Percentiles rank a stretch among this genome's conserved stretches.
Conservation (phyloP, 1,140 invertebrate genomes). For the Lerema accius region DNA sequence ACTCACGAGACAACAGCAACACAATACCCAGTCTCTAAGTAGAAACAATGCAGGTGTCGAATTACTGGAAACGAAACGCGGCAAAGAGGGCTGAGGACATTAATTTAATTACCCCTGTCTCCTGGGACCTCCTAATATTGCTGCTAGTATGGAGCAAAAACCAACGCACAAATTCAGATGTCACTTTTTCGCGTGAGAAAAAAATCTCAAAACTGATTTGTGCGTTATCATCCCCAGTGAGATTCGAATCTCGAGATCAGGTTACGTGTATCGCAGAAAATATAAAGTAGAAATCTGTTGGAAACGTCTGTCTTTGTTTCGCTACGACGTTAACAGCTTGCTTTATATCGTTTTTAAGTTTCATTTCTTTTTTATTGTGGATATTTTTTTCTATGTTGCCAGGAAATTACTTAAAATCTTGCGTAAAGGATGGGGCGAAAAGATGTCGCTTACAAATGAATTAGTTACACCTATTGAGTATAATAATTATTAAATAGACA, state of each 20-base stretch:
- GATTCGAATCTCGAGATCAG: slow-evolving; percentile 50
- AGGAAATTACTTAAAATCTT: too few relatives aligned
- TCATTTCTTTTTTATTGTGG: too few relatives aligned
- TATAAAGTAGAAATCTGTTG: slow-evolving; percentile 65
- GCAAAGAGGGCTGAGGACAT: slow-evolving; percentile 74
- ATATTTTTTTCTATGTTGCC: too few relatives aligned
- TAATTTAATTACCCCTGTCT: slow-evolving; percentile 82
- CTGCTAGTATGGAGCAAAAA: slow-evolving; percentile 64
- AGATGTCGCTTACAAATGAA: too few relatives aligned
- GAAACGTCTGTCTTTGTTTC: slow-evolving; percentile 33
- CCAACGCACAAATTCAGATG: slow-evolving; percentile 68
- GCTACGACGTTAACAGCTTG: slow-evolving; percentile 17
- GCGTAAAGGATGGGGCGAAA: too few relatives aligned
- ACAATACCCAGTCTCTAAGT: slow-evolving; percentile 44
- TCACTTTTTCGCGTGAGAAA: slow-evolving; percentile 80
- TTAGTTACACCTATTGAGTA: too few relatives aligned
- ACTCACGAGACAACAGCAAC: slow-evolving; percentile 39
- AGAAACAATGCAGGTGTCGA: slow-evolving; percentile 78
- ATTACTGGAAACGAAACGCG: slow-evolving; percentile 70
- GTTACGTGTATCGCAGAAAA: slow-evolving; percentile 63
- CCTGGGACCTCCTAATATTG: slow-evolving; percentile 79
- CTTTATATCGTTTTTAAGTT: too few relatives aligned
- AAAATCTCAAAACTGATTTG: slow-evolving; percentile 78
- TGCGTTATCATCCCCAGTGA: slow-evolving; percentile 62
- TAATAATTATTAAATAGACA: too few relatives aligned